Evolutionary conservation across 2,113 vertebrate species (phyloP), one percentile per base, ranked within the genome.

Genomic region (Bagarius yarrelli): DNA sequence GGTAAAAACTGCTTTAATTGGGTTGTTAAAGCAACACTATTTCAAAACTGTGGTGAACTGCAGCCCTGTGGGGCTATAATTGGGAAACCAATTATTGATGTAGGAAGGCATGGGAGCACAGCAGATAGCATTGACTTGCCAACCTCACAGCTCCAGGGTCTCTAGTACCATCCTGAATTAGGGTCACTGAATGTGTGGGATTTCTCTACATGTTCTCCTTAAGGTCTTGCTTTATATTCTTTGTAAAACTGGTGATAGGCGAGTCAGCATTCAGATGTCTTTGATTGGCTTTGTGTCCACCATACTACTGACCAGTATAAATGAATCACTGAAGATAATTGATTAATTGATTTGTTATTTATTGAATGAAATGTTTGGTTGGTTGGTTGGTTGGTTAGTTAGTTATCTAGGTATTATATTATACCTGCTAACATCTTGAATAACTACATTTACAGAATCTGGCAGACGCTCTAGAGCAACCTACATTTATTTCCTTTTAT

Each of bases 1-100:
- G 47, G 30, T 72, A 52, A 72, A 71, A 72, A 53, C 69, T 30
- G 47, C n/a, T 53, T 52, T 27, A 72, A 52, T 32, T 53, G 69
- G 47, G 47, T 8, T 72, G 47, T 30, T 72, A 72, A 72, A 72
- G 47, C 25, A 53, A 72, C 27, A 53, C 47, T 72, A 21, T 53
- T 21, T 53, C 70, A 72, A 72, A 72, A 21, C 47, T 72, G 25
- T 72, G 69, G 69, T 71, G 25, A 72, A 72, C 69, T 30, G 40
- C 44, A 52, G 69, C 25, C 44, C 40, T 71, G 69, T 4, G 15
- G 15, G 69, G 27, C 69, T 71, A 71, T 52, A 50, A 52, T 71
- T 71, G 44, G 44, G 69, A 16, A 71, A 52, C 44, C 44, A 71
- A 52, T 71, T 71, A 71, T 71, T 71, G 50, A 71, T 27, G 15